Base-by-base conservation (phyloP, 2,888 invertebrate species). In the Theodoxus fluviatilis region DNA sequence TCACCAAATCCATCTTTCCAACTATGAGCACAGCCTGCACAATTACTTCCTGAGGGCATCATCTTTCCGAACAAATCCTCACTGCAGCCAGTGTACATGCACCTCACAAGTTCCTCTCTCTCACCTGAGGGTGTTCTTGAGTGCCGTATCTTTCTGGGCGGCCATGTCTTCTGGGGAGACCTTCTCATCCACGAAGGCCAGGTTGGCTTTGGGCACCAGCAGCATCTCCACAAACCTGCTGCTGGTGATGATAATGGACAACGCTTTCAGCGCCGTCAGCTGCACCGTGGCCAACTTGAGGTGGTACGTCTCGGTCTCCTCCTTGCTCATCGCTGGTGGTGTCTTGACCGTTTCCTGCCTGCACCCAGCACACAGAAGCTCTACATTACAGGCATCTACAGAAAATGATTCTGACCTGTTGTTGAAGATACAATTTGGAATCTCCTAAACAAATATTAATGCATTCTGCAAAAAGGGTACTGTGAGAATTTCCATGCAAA, bases 151-250 rank as follows among this genome's bases (percentile, higher is more conserved):
- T 40, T 79, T 79, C 43, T 82, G 77, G 0, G 78, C 75, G 1
- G 78, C 78, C 12, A 80, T 76, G 7, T 80, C 80, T 67, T 82
- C 81, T 12, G 79, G 69, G 12, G 80, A 63, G 4, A 79, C 78
- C 63, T 82, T 83, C 61, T 77, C 73, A 31, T 37, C 68, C n/a
- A 67, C 68, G 2, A 33, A 70, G 6, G 79, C 81, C 40, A 74
- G 72, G 52, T 76, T 81, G 18, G 79, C 82, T 68, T 89, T 87
- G 1, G 89, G 89, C 7, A 90, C 88, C 9, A 91, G 83, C 70
- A 91, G 86, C 77, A 90, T 83, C 80, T 91, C 91, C 0, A 89
- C 87, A 78, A 90, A 91, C 67, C 88, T 88, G 43, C 88, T 89
- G 67, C 89, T 89, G 49, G 89, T 88, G 33, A 91, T 80, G 38